Evolutionary conservation across 1,140 invertebrate genomes (phyloP), one percentile per base, ranked within the genome.

Genomic region (Gryllus bimaculatus): DNA sequence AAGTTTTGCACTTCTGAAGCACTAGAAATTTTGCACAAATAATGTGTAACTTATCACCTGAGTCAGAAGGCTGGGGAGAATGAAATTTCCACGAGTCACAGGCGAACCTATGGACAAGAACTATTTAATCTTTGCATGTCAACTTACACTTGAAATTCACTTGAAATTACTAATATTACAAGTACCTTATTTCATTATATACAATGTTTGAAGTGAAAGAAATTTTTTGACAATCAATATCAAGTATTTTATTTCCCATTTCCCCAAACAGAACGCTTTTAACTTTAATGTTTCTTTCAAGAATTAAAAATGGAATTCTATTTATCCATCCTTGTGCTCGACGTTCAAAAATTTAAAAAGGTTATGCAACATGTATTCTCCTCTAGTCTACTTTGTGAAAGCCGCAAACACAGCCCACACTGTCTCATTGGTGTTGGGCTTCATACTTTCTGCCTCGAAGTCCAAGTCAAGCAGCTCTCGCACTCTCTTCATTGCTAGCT

Each of bases 351-450:
- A 66, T 66, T 66, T 66, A 66, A 66, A 66, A 66, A 66, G 54
- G 18, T 66, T 66, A 66, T 66, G 18, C 54, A 66, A 66, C 54
- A 66, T 66, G 54, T 66, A 66, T 18, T 66, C 54, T 66, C 54
- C 54, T 66, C 54, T 66, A 66, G 18, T 78, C 89, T 94, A 99
- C 92, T 99, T 99, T 81, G 94, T 97, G 88, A 99, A 99, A 79
- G 97, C 95, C 81, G 97, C 94, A 88, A 99, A 98, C 54, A 99
- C 97, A 54, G 97, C 97, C 98, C 98, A 99, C 88, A 99, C 93
- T 79, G 98, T 92, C 85, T 98, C 96, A 84, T 94, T 94, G 49
- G 93, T 92, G 83, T 94, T 93, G 54, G 92, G 88, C 85, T 98
- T 96, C 85, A 93, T 90, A 80, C 94, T 91, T 88, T 98, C 97